These are phyloP conservation scores for Neocrepidodera transversa DNA, from an alignment of 2,888 invertebrate genomes.

Conservation along the genomic window DNA sequence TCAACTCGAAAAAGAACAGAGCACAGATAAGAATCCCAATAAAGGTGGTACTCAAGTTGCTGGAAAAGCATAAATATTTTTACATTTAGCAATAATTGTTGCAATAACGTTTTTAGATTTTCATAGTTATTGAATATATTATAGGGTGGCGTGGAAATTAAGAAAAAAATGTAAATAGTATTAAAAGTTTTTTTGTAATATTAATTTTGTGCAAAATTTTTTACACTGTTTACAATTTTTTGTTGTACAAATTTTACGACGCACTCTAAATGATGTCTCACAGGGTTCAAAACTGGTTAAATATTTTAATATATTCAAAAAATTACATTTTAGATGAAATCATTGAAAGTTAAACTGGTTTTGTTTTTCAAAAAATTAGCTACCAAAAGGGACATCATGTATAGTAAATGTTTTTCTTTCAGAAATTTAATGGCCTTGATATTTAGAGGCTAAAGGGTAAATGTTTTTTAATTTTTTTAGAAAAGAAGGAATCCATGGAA, in stretches of 20 bases:
- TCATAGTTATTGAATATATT: neutral
- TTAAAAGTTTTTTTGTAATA: no score
- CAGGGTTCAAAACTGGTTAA: neutral
- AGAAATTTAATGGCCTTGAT: neutral
- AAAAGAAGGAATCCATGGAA: neutral
- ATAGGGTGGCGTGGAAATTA: neutral
- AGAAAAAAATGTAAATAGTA: no score
- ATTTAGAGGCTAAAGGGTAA: neutral
- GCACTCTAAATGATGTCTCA: neutral
- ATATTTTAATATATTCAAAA: neutral
- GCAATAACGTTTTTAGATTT: constrained; percentile 1
- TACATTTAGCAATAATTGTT: neutral
- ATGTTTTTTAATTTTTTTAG: neutral
- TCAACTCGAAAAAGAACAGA: constrained; percentile 86
- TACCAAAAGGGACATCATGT: neutral
- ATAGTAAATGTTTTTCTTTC: neutral
- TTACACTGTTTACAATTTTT: no score
- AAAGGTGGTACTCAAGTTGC: constrained; percentile 51
- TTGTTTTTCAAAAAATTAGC: neutral
- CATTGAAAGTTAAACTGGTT: no score
- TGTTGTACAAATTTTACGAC: no score
- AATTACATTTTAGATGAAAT: no score
- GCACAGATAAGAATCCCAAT: constrained; percentile 49
- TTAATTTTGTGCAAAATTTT: no score
- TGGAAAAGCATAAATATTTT: constrained; percentile 53